phyloP scores from a whole-genome alignment of 2,797 vertebrate species.

The Gobio occitaniae region DNA sequence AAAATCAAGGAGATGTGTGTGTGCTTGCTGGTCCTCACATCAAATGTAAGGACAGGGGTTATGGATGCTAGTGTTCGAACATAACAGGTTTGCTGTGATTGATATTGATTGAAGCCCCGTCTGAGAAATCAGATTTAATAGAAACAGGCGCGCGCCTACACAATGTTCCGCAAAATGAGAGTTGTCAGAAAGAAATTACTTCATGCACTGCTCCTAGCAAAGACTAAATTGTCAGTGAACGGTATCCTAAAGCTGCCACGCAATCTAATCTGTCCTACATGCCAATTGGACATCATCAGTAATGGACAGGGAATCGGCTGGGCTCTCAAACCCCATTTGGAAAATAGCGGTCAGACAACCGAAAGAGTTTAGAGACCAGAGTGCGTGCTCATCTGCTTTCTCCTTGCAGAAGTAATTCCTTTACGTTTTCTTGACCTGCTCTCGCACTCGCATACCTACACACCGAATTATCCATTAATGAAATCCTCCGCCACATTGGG shows the following conservation, averaged over 20 bases:
- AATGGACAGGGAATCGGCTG: background rate
- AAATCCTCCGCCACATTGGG: constrained; percentile 55
- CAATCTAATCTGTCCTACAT: background rate
- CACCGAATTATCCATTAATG: constrained; percentile 62
- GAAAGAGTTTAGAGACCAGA: constrained; percentile 6
- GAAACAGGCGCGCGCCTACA: background rate
- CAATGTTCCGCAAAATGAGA: background rate
- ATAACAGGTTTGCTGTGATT: constrained; percentile 18
- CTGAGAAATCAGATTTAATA: constrained; percentile 22
- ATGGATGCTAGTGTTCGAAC: background rate
- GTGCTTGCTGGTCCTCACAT: background rate
- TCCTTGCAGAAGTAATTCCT: constrained; percentile 43
- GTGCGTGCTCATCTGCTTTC: constrained; percentile 36
- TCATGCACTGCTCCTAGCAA: background rate
- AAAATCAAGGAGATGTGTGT: background rate
- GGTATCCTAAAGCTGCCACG: background rate
- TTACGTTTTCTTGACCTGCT: constrained; percentile 14
- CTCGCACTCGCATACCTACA: constrained; percentile 13
- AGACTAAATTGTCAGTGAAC: background rate
- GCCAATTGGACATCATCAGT: background rate
- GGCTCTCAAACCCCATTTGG: background rate
- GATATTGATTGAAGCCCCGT: background rate
- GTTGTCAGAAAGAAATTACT: constrained; percentile 4
- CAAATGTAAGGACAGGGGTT: background rate
- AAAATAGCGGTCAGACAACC: background rate